These are phyloP conservation scores for Scaptomyza parva DNA, from an alignment of 2,888 invertebrate species.

Conservation along the genomic window DNA sequence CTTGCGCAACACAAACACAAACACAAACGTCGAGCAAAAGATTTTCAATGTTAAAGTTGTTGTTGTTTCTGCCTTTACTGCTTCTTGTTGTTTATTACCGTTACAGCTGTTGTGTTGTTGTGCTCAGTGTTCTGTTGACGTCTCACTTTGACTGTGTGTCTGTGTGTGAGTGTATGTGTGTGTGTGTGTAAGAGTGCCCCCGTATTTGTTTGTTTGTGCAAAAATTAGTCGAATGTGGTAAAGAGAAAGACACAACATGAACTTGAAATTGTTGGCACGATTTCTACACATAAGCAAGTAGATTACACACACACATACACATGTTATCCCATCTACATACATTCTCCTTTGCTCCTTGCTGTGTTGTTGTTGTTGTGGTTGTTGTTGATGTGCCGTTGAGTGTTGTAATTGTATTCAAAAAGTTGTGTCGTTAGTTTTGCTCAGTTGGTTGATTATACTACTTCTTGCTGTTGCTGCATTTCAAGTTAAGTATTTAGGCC, in stretches of 20 bases:
- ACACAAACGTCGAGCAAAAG: conserved; percentile 25
- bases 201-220: conserved; percentile 59
- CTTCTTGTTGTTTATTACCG: conserved; percentile 73
- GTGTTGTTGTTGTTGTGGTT: conserved; percentile 38
- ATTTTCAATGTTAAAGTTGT: conserved; percentile 36
- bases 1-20: conserved; percentile 65
- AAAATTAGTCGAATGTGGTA: conserved; percentile 64
- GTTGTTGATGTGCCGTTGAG: conserved; percentile 50
- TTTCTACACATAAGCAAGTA: conserved; percentile 17
- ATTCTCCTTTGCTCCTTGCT: conserved; percentile 5
- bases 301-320: background rate
- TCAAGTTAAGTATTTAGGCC: conserved; percentile 37
- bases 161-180: conserved; percentile 31
- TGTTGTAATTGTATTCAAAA: conserved; percentile 66
- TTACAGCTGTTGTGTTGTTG: conserved; percentile 71
- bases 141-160: conserved; percentile 17
- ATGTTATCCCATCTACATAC: conserved; percentile 10
- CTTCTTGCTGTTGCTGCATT: conserved; percentile 28
- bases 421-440: conserved; percentile 53
- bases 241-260: conserved; percentile 49
- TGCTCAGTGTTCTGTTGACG: conserved; percentile 41
- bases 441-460: conserved; percentile 34
- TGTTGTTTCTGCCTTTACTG: conserved; percentile 43
- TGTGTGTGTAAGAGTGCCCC: conserved; percentile 21
- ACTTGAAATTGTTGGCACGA: conserved; percentile 60